Evolutionary conservation across 2,888 invertebrate genomes (phyloP).

Genomic region (Aromia moschata): DNA sequence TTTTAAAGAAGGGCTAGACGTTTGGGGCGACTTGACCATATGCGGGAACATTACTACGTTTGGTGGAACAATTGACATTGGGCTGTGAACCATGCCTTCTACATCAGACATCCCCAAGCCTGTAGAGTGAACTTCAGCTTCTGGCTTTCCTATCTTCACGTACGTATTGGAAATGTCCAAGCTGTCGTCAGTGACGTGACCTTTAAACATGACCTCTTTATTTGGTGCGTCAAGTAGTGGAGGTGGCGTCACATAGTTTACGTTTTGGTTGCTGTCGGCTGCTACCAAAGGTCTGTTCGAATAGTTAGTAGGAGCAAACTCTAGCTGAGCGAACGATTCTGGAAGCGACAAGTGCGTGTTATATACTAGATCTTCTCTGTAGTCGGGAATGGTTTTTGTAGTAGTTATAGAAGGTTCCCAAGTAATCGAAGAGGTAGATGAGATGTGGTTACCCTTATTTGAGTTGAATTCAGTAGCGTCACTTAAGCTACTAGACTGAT

Average conservation of each 20-base stretch:
- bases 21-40: conserved; percentile 36
- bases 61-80: conserved; percentile 25
- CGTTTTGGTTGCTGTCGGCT: conserved; percentile 50
- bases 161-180: conserved; percentile 60
- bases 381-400: conserved; percentile 33
- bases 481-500: conserved; percentile 69
- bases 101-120: conserved; percentile 48
- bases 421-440: conserved; percentile 33
- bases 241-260: conserved; percentile 53
- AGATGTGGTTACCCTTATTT: conserved; percentile 27
- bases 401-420: conserved; percentile 42
- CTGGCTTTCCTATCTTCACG: conserved; percentile 62
- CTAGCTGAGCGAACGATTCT: conserved; percentile 46
- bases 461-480: conserved; percentile 62
- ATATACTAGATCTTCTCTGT: conserved; percentile 40
- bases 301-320: conserved; percentile 45
- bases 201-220: conserved; percentile 58
- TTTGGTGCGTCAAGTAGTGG: conserved; percentile 41
- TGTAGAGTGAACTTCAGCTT: conserved; percentile 60
- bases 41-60: conserved; percentile 45
- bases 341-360: conserved; percentile 46
- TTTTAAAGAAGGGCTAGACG: conserved; percentile 28
- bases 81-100: conserved; percentile 13
- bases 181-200: conserved; percentile 60
- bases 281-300: conserved; percentile 44